Evolutionary conservation across 92 coral and sea anemone genomes (phyloP).

Genomic region (Epizoanthus rinbou): DNA sequence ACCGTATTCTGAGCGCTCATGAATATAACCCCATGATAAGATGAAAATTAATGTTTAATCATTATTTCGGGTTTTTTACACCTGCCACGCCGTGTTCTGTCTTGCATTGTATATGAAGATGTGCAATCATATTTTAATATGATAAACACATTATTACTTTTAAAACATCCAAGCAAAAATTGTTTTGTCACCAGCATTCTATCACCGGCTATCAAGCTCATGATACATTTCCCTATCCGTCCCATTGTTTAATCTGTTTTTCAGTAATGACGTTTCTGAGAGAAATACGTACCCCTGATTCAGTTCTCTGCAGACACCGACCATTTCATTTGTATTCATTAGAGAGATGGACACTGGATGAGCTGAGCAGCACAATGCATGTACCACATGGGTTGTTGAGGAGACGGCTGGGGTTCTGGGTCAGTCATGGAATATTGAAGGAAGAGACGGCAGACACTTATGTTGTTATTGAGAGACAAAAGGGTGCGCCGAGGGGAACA

Average conservation of each 20-base stretch:
- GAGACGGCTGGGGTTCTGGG: constrained; percentile 95
- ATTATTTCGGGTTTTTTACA: too few relatives aligned
- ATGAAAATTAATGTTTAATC: too few relatives aligned
- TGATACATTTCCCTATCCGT: too few relatives aligned
- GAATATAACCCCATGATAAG: too few relatives aligned
- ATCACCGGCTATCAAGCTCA: too few relatives aligned
- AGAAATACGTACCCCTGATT: neutral
- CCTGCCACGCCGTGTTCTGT: too few relatives aligned
- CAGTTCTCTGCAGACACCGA: neutral
- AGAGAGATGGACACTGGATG: constrained; percentile 97
- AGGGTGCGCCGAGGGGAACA: constrained; percentile 64
- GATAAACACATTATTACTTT: too few relatives aligned
- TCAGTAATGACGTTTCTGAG: neutral
- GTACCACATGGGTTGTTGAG: constrained; percentile 84
- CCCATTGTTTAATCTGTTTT: neutral
- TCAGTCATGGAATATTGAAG: constrained; percentile 94
- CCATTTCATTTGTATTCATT: constrained; percentile 1
- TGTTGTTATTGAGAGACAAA: constrained; percentile 86
- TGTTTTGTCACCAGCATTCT: too few relatives aligned
- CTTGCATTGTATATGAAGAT: too few relatives aligned
- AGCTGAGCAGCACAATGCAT: constrained; percentile 89
- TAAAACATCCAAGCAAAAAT: too few relatives aligned
- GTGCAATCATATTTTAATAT: too few relatives aligned
- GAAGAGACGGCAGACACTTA: constrained; percentile 86
- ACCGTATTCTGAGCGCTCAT: too few relatives aligned